Conservation (phyloP, 37 sponge, comb jelly and placozoan species). For the Halisarca cf. caerulea region DNA sequence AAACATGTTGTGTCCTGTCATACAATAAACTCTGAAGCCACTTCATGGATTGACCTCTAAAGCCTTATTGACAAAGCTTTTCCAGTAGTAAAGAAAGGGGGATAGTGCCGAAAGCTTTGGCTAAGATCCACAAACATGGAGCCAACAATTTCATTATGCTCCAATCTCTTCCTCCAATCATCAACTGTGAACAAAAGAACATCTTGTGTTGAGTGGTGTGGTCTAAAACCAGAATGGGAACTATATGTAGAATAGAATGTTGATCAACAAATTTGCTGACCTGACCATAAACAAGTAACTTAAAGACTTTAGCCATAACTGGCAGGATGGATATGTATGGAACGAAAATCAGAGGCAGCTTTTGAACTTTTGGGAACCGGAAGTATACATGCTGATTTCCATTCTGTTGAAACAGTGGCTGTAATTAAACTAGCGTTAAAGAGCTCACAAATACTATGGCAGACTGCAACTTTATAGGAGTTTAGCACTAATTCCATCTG, state of each 20-base stretch:
- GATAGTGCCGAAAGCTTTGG: conserved; percentile 42
- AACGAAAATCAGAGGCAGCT: not conserved
- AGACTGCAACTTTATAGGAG: conserved; percentile 10
- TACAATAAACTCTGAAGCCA: not conserved
- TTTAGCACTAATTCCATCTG: conserved; percentile 7
- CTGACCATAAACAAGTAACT: not conserved
- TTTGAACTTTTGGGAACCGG: not conserved
- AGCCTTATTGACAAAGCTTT: conserved; percentile 20
- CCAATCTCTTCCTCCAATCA: conserved; percentile 8
- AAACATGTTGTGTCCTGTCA: not conserved
- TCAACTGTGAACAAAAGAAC: conserved; percentile 23
- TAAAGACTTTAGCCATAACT: not conserved
- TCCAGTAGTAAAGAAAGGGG: conserved; percentile 26
- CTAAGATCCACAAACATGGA: conserved; percentile 24
- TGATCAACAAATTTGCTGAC: not conserved
- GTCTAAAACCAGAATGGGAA: conserved; percentile 3
- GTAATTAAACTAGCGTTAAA: not conserved
- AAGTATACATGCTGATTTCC: not conserved
- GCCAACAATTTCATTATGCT: conserved; percentile 10
- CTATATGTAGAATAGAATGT: not conserved
- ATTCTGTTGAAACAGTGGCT: not conserved
- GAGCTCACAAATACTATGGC: not conserved
- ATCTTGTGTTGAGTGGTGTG: conserved; percentile 22
- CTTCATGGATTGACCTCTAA: not conserved
- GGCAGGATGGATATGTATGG: not conserved